Evolutionary conservation across 2,888 invertebrate species (phyloP), one percentile per base, ranked within the genome.

Genomic region (Drosophila nr. medialis): DNA sequence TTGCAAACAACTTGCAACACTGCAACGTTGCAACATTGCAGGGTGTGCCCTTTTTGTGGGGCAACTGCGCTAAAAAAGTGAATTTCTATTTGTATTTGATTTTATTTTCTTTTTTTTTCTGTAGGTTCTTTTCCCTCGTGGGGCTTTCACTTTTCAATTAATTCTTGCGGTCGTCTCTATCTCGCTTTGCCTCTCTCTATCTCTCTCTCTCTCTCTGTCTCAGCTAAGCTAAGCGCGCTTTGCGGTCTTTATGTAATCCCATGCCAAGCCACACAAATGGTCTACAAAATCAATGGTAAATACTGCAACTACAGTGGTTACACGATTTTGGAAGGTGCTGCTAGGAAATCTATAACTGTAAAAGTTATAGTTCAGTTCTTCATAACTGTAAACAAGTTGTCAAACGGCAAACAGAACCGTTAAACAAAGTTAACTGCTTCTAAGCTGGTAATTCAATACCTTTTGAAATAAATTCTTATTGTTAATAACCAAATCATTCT

Each of bases 121-220:
- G 24, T 8, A 7, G 69, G 70, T 68, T 59, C 67, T 72, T 71
- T 58, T 74, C 71, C 75, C 58, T 59, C 69, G 32, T 32, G 11
- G 32, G 63, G 81, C 75, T 85, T 84, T 85, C 87, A 77, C 89
- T 85, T 87, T 85, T 84, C 88, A 84, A 85, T 89, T 85, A 89
- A 86, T 86, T 70, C 56, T 67, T 65, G 73, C 64, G 86, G 83
- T 49, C 54, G 40, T 36, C 40, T 65, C 56, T 58, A n/a, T n/a
- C 18, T 5, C 36, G n/a, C 7, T 36, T 8, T 24, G 8, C 4
- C 24, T 4, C 1, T 8, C 8, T 2, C 15, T 18, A 10, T 18
- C n/a, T 34, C 32, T 55, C 50, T 60, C 15, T 4, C 7, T 7
- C 10, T n/a, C n/a, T 29, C 27, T 13, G 6, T 50, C 11, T 4